phyloP scores from a whole-genome alignment of 2,888 invertebrate species.

The Andrena bucephala region DNA sequence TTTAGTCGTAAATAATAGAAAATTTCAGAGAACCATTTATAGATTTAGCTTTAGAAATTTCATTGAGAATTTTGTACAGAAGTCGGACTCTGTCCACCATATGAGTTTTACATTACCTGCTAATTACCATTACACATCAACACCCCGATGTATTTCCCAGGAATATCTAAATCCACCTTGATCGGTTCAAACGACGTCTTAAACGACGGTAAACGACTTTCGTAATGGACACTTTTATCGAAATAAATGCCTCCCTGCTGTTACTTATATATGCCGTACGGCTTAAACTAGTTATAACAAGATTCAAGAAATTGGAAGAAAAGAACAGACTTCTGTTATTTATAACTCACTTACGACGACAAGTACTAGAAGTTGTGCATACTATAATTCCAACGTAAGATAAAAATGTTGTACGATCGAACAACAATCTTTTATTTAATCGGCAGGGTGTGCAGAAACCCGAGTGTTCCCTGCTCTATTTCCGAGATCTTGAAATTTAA shows the following conservation, averaged over 20 bases:
- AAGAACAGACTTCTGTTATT: slow-evolving; percentile 14
- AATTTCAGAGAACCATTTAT: slow-evolving; percentile 10
- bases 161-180: slow-evolving; percentile 57
- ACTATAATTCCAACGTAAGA: slow-evolving; percentile 39
- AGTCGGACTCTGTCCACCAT: slow-evolving; percentile 48
- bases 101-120: slow-evolving; percentile 64
- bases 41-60: slow-evolving; percentile 34
- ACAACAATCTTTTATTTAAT: slow-evolving; percentile 37
- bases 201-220: slow-evolving; percentile 36
- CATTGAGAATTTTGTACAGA: slow-evolving; percentile 49
- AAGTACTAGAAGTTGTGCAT: slow-evolving; percentile 55
- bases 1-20: slow-evolving; percentile 31
- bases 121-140: slow-evolving; percentile 62
- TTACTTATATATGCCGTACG: slow-evolving; percentile 26
- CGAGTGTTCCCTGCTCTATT: slow-evolving; percentile 15
- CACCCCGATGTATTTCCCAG: slow-evolving; percentile 56
- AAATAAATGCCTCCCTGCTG: slow-evolving; percentile 38
- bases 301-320: slow-evolving; percentile 35
- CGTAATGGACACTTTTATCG: slow-evolving; percentile 38
- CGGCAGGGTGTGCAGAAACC: slow-evolving; percentile 18
- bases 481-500: slow-evolving; percentile 5
- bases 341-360: slow-evolving; percentile 43
- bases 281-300: slow-evolving; percentile 39
- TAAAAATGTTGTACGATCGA: slow-evolving; percentile 29
- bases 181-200: slow-evolving; percentile 48